phyloP scores from a whole-genome alignment of 2,113 vertebrate genomes.

The Clarias magur region DNA sequence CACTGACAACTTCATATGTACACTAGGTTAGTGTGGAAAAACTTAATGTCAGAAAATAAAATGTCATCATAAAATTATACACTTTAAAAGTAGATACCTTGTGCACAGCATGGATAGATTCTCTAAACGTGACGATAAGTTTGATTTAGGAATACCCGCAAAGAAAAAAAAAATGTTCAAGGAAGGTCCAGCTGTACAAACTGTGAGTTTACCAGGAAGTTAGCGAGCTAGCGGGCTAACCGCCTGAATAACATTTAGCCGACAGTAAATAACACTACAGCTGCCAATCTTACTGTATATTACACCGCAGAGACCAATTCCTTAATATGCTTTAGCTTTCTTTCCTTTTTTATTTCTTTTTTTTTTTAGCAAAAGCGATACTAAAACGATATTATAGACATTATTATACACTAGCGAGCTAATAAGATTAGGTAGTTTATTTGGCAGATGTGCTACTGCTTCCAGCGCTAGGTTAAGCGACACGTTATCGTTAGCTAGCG shows the following conservation, averaged over 20 bases:
- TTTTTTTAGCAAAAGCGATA: background rate
- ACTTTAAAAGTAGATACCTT: background rate
- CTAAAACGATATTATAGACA: background rate
- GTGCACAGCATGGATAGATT: background rate
- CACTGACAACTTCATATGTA: background rate
- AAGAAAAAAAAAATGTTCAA: too few species aligned
- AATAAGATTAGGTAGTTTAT: background rate
- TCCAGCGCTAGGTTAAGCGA: background rate
- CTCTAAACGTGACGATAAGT: background rate
- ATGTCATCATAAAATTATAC: background rate
- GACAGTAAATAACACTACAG: background rate
- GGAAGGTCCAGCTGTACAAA: slow-evolving; percentile 11
- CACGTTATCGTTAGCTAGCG: slow-evolving; percentile 1
- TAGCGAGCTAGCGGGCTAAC: slow-evolving; percentile 20
- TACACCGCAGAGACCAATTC: background rate
- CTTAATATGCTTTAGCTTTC: background rate
- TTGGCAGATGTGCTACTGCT: slow-evolving; percentile 19
- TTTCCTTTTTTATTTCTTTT: background rate
- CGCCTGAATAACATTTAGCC: background rate
- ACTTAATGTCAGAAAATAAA: background rate
- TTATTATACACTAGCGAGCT: background rate
- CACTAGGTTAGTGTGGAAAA: background rate
- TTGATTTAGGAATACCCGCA: background rate
- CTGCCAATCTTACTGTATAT: background rate
- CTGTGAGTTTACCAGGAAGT: background rate